Evolutionary conservation across 2,113 vertebrate genomes (phyloP).

Genomic region (Sander lucioperca): DNA sequence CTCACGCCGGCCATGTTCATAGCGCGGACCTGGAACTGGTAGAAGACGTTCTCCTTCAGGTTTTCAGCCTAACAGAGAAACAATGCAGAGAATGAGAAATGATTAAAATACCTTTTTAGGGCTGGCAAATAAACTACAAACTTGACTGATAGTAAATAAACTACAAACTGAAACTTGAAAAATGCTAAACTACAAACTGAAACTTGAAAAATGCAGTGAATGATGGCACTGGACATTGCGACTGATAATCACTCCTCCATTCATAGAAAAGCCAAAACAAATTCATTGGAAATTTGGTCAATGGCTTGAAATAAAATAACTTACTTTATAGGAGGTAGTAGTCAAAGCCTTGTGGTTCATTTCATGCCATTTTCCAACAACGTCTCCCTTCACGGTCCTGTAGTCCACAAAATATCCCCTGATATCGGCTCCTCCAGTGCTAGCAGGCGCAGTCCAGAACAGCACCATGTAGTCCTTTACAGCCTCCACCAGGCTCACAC

Average conservation of each 20-base stretch:
- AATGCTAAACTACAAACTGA: neutral
- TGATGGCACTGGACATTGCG: neutral
- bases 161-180: neutral
- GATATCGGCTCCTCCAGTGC: conserved; percentile 89
- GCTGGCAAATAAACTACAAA: neutral
- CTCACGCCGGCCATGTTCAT: conserved; percentile 94
- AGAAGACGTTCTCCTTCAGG: conserved; percentile 94
- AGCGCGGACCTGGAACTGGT: conserved; percentile 96
- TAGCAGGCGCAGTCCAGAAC: conserved; percentile 89
- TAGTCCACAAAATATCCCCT: conserved; percentile 96
- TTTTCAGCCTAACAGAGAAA: conserved; percentile 86
- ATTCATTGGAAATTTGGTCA: neutral
- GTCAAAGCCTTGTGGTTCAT: conserved; percentile 90
- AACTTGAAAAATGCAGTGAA: neutral
- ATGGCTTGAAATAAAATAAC: neutral
- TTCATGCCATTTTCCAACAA: conserved; percentile 92
- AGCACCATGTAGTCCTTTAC: conserved; percentile 92
- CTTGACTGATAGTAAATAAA: neutral
- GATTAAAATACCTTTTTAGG: neutral
- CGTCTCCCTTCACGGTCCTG: conserved; percentile 87
- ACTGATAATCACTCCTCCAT: neutral
- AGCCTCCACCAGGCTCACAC: conserved; percentile 90
- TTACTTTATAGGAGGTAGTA: conserved; percentile 91
- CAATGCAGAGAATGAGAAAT: conserved; percentile 16
- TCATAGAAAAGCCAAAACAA: neutral